Base-by-base conservation (phyloP, 2,797 vertebrate species). In the Uromys caudimaculatus region DNA sequence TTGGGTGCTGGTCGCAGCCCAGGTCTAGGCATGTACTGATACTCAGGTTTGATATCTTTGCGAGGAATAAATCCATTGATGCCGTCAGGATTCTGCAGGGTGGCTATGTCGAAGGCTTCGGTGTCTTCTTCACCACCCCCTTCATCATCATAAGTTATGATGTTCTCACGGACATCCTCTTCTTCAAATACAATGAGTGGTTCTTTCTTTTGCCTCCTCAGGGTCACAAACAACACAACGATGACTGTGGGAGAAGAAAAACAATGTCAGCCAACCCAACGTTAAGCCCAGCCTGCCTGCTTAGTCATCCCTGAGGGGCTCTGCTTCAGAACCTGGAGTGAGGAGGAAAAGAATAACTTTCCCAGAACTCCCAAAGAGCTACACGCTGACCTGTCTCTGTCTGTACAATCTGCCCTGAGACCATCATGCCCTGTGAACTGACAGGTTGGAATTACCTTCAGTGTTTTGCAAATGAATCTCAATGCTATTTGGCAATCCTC, bases 111-210 rank as follows among this genome's bases (percentile, higher is more conserved):
- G 13, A 99, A 99, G 0, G 99, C 99, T 98, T 99, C 99, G 0
- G 99, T 99, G 98, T 99, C 99, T 97, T 99, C 99, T 96, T 99
- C 99, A 0, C 99, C 99, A 0, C 99, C 99, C 1, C 99, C 99
- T 98, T 99, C 99, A 1, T 99, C 99, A 0, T 99, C 99, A 0
- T 99, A 99, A 6, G 99, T 99, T 95, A 99, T 99, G 89, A 99
- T 99, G 96, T 99, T 99, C 98, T 99, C 99, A 21, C 99, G 98
- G 93, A 99, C 99, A 90, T 99, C 99, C 97, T 99, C 99, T 97
- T 99, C 99, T 97, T 99, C 99, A 52, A 99, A 99, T 94, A 99
- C 99, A 0, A 99, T 99, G 94, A 99, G 98, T 0, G 99, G 99
- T 88, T 99, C 99, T 97, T 99, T 99, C 98, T 99, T 99, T 98